A percentile compares a stretch with the other conserved stretches of the same genome.
phyloP scores from a whole-genome alignment of 2,888 invertebrate genomes.

The Hemistola chrysoprasaria region DNA sequence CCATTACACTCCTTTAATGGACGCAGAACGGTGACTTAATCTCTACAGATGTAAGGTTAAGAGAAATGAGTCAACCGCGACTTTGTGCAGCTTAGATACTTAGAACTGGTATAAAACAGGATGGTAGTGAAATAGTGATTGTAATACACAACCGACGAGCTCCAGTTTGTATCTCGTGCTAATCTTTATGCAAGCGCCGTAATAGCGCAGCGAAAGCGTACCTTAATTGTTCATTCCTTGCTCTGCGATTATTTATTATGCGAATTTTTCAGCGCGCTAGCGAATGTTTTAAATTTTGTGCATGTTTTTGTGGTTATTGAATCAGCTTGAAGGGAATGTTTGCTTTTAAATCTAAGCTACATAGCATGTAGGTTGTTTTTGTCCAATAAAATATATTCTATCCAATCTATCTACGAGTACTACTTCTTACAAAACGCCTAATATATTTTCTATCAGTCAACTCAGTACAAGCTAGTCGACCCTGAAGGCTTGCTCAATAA shows the following conservation, averaged over 20 bases:
- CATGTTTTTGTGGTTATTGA: constrained; percentile 5
- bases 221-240: constrained; percentile 44
- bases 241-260: constrained; percentile 58
- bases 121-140: constrained; percentile 8
- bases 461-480: constrained; percentile 29
- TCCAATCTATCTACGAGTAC: no score
- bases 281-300: constrained; percentile 7
- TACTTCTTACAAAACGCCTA: not conserved
- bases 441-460: constrained; percentile 12
- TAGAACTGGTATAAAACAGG: constrained; percentile 6
- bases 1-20: constrained; percentile 10
- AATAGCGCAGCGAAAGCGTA: constrained; percentile 46
- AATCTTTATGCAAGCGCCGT: constrained; percentile 31
- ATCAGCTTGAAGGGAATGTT: constrained; percentile 6
- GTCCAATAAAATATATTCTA: no score
- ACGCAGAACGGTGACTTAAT: constrained; percentile 6
- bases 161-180: constrained; percentile 26
- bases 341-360: not conserved
- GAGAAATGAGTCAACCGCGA: constrained; percentile 3
- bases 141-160: constrained; percentile 9
- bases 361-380: no score
- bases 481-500: constrained; percentile 26
- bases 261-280: constrained; percentile 30
- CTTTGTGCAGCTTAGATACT: constrained; percentile 1
- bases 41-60: not conserved